Conservation (phyloP, 2,888 invertebrate genomes). For the Philereme vetulata region DNA sequence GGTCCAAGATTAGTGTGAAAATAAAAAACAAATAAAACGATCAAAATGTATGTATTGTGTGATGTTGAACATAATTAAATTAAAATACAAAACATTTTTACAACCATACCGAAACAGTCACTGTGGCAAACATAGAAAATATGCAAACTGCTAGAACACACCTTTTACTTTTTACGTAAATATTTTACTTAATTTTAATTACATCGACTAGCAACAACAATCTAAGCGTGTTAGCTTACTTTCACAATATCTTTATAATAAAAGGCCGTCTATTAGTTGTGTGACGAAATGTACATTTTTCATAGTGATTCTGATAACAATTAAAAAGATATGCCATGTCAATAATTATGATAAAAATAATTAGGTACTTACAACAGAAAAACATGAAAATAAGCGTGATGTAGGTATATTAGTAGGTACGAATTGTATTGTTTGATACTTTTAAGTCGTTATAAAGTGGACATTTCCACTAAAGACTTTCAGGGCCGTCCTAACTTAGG, state of each 20-base stretch:
- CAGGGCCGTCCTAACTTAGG: background rate
- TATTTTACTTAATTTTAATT: conserved; percentile 37
- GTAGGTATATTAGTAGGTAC: background rate
- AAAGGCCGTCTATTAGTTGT: conserved; percentile 15
- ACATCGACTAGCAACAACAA: conserved; percentile 58
- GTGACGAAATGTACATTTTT: conserved; percentile 12
- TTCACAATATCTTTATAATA: conserved; percentile 15
- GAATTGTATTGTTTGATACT: background rate
- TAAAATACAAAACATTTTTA: conserved; percentile 33
- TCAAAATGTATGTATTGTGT: conserved; percentile 67
- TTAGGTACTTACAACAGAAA: background rate
- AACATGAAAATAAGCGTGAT: background rate
- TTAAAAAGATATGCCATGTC: background rate
- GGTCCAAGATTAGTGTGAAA: conserved; percentile 46
- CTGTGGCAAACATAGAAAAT: conserved; percentile 47
- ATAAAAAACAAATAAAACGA: conserved; percentile 69
- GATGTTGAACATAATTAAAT: conserved; percentile 49
- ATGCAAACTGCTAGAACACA: conserved; percentile 37
- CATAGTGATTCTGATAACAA: conserved; percentile 10
- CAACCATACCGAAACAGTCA: conserved; percentile 49
- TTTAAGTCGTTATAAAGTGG: background rate
- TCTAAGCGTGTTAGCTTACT: conserved; percentile 20
- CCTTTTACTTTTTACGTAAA: conserved; percentile 20
- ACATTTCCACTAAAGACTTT: background rate
- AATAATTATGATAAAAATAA: background rate